Conservation (phyloP, 2,797 vertebrate genomes). For the Poecile montanus region DNA sequence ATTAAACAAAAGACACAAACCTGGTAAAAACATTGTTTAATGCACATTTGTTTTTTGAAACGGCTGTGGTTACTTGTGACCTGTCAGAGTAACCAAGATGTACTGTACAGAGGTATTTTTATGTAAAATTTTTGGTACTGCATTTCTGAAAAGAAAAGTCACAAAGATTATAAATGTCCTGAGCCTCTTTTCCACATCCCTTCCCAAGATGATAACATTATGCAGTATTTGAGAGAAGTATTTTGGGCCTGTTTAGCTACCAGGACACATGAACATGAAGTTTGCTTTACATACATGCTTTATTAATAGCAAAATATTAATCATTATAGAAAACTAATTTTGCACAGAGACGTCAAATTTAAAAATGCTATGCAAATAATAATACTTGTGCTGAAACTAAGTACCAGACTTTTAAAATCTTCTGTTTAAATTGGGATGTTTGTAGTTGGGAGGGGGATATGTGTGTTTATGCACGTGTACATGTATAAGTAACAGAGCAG, state of each 20-base stretch:
- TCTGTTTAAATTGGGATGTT: neutral
- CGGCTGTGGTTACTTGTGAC: neutral
- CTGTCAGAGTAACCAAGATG: neutral
- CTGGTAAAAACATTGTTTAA: neutral
- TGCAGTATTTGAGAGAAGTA: neutral
- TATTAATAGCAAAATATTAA: neutral
- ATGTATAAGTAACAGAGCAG: neutral
- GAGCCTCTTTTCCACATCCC: rapidly evolving
- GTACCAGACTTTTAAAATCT: neutral
- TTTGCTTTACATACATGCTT: neutral
- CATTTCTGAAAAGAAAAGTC: neutral
- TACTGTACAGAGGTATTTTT: neutral
- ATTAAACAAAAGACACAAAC: neutral
- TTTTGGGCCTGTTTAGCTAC: neutral
- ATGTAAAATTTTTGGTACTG: neutral
- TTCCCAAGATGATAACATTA: neutral
- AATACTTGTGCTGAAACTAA: neutral
- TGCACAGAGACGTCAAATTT: neutral
- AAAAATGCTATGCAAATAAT: neutral
- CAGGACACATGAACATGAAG: neutral
- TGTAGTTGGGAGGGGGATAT: neutral
- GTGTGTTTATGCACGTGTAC: neutral
- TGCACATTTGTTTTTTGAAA: neutral
- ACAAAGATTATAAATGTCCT: neutral
- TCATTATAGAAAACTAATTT: neutral